Base-by-base conservation (phyloP, 2,888 invertebrate species). In the Oegoconia quadripuncta region DNA sequence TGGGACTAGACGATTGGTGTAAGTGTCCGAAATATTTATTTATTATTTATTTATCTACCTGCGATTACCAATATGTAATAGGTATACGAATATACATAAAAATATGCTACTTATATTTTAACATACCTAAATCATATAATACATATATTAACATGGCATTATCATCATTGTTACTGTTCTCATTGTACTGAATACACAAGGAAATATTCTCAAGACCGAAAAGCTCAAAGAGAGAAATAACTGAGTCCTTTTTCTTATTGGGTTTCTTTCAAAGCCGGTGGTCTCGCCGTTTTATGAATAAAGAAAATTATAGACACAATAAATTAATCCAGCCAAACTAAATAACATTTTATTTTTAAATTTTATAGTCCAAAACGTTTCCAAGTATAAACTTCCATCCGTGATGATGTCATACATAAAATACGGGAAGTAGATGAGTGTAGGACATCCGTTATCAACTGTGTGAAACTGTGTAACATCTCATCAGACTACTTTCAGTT, bases 191-290 rank as follows among this genome's bases (percentile, higher is more conserved):
- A 47, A 37, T 46, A 16, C 36, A 48, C 39, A 45, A 50, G 48
- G 49, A 58, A 53, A 44, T 46, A 43, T 53, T 55, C 50, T 60
- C 59, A 55, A 30, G 26, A 13, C 17, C 32, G 13, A 12, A 7
- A 47, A 41, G 44, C 47, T 52, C 52, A 60, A 58, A 55, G 48
- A 46, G 43, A 45, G 49, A 57, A 52, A 58, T 52, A 59, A 52
- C 55, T 40, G 44, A 47, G 33, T 34, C 23, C 51, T 50, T 51
- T 52, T 55, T 55, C 31, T 49, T 58, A 47, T 58, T 49, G 22
- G 44, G 40, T 46, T 56, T 42, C 16, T 55, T 50, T 46, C 32
- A 48, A 46, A 40, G 40, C 47, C 61, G 69, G 69, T 71, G 70
- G 70, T 68, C 68, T 41, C 20, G 33, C 34, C 37, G n/a, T 16